Conservation (phyloP, 2,113 vertebrate species). For the Pogona vitticeps region DNA sequence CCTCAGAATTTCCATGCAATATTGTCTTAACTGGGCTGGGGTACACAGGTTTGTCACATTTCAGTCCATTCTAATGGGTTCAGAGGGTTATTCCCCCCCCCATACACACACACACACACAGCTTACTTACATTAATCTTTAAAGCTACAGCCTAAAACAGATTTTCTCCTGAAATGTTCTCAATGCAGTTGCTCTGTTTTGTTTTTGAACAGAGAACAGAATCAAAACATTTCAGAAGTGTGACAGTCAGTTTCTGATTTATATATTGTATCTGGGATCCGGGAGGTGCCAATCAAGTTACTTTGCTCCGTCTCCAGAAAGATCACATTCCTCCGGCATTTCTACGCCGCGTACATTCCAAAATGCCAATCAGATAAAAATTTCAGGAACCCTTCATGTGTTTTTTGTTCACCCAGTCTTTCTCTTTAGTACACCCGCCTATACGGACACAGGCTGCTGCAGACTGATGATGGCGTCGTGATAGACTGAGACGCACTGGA, state of each 20-base stretch:
- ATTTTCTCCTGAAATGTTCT: background rate
- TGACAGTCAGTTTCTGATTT: background rate
- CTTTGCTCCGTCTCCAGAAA: background rate
- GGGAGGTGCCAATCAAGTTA: background rate
- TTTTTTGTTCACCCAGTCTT: slow-evolving; percentile 32
- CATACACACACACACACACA: too few relatives aligned
- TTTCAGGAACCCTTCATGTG: slow-evolving; percentile 30
- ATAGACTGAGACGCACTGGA: slow-evolving; percentile 49
- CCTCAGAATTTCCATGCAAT: too few relatives aligned
- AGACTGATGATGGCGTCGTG: slow-evolving; percentile 47
- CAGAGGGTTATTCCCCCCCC: too few relatives aligned
- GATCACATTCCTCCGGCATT: background rate
- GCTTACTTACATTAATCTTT: too few relatives aligned
- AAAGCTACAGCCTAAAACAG: background rate
- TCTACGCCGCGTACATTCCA: background rate
- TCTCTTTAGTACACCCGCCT: slow-evolving; percentile 36
- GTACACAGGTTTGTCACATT: too few relatives aligned
- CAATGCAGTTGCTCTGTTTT: background rate
- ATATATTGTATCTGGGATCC: background rate
- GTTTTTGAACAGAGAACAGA: background rate
- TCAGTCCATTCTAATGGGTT: too few relatives aligned
- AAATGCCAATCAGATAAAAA: background rate
- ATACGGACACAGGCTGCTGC: slow-evolving; percentile 39
- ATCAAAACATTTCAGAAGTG: background rate
- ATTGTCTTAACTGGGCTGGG: too few relatives aligned